These are phyloP conservation scores for Machimus atricapillus DNA, from an alignment of 2,888 invertebrate genomes.

Conservation along the genomic window DNA sequence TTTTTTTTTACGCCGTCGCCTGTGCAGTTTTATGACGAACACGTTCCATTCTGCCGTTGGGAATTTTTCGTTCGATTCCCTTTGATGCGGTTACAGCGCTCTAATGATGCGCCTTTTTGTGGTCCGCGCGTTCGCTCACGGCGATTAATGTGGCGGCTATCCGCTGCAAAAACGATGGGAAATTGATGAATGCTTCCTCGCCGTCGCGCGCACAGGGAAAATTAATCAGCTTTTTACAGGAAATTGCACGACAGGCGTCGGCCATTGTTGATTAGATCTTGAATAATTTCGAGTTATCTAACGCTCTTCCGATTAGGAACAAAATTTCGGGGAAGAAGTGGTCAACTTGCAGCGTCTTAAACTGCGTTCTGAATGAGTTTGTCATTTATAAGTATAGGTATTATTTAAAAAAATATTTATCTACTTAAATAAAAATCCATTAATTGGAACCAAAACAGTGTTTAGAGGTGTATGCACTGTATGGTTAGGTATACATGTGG, in stretches of 20 bases:
- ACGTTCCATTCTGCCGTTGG: background rate
- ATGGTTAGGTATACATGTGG: too few relatives aligned
- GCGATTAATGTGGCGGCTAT: background rate
- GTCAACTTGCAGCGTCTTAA: background rate
- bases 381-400: too few relatives aligned
- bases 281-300: background rate
- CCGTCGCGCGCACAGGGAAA: background rate
- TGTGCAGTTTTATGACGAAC: background rate
- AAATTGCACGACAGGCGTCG: conserved; percentile 4
- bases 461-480: too few relatives aligned
- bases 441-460: too few relatives aligned
- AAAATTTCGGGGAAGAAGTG: background rate
- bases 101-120: background rate
- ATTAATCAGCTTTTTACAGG: background rate
- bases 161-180: background rate
- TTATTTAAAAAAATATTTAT: too few relatives aligned
- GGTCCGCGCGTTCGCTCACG: background rate
- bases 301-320: background rate
- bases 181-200: conserved; percentile 12
- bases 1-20: background rate
- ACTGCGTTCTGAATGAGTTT: background rate
- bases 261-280: background rate
- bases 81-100: background rate
- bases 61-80: background rate
- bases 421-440: too few relatives aligned